These are phyloP conservation scores for Heterodera filipjevi DNA, from an alignment of 2,888 invertebrate genomes.

Conservation along the genomic window DNA sequence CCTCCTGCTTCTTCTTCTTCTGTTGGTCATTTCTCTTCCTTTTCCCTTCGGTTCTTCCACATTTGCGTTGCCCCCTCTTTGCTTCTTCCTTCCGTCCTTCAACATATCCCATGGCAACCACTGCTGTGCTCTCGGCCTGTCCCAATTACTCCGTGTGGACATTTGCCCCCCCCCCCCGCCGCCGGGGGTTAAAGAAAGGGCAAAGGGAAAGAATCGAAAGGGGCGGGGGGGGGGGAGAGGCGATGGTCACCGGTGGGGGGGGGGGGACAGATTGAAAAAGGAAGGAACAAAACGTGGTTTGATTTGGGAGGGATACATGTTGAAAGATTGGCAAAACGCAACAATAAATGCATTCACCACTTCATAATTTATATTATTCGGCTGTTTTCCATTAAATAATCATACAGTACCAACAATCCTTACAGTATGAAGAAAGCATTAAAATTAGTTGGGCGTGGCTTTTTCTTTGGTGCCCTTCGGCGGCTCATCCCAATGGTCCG, in stretches of 20 bases:
- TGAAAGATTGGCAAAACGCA: no score
- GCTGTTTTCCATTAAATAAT: no score
- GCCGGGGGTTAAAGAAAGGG: neutral
- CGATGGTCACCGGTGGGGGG: neutral
- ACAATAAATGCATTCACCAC: no score
- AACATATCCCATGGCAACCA: conserved; percentile 1
- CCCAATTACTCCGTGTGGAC: neutral
- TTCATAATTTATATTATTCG: no score
- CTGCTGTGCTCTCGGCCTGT: no score
- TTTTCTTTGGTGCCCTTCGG: neutral
- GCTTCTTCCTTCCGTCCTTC: neutral
- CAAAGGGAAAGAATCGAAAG: neutral
- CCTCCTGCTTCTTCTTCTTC: neutral
- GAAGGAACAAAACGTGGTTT: no score
- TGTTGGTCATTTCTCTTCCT: no score
- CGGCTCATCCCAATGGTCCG: neutral
- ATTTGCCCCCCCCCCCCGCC: neutral
- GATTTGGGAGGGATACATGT: no score
- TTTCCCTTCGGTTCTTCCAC: neutral
- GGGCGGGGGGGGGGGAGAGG: neutral
- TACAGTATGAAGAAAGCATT: no score
- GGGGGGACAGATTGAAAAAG: no score
- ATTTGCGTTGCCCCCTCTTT: neutral
- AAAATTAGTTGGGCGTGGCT: no score
- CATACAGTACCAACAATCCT: no score